phyloP scores from a whole-genome alignment of 2,113 vertebrate species.

The Crocuta crocuta region DNA sequence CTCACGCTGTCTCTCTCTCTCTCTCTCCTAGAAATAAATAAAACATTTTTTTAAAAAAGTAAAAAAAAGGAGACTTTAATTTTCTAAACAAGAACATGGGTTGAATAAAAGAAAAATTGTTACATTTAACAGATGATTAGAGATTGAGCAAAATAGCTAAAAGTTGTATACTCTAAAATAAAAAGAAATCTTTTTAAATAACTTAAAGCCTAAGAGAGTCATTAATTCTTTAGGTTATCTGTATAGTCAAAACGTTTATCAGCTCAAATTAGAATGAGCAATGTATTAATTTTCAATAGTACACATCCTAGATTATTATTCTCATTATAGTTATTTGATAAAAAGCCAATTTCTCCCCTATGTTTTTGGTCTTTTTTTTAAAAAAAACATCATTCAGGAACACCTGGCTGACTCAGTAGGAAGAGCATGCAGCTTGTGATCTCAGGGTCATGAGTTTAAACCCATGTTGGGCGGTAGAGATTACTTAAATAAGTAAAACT shows the following conservation, averaged over 20 bases:
- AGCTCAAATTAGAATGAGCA: not conserved
- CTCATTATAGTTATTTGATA: not conserved
- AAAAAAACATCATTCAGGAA: not conserved
- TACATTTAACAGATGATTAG: not conserved
- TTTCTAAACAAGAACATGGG: constrained; percentile 14
- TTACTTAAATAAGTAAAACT: not conserved
- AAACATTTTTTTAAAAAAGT: no score
- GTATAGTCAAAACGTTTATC: not conserved
- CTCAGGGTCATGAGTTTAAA: no score
- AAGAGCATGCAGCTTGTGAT: no score
- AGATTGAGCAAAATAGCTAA: not conserved
- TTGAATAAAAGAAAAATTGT: constrained; percentile 15
- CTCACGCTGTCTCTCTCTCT: no score
- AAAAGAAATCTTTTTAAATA: not conserved
- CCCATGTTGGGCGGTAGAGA: no score
- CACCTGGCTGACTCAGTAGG: not conserved
- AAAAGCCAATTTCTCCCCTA: not conserved
- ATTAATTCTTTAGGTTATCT: constrained; percentile 6
- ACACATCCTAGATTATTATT: constrained; percentile 22
- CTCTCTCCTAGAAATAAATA: no score
- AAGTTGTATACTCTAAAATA: not conserved
- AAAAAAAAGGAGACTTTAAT: not conserved
- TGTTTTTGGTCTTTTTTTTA: not conserved
- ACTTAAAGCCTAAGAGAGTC: not conserved
- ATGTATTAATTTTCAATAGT: constrained; percentile 17